A percentile compares a stretch with the other conserved stretches of the same genome.
Evolutionary conservation across 2,113 vertebrate species (phyloP).

Genomic region (Raja brachyura): DNA sequence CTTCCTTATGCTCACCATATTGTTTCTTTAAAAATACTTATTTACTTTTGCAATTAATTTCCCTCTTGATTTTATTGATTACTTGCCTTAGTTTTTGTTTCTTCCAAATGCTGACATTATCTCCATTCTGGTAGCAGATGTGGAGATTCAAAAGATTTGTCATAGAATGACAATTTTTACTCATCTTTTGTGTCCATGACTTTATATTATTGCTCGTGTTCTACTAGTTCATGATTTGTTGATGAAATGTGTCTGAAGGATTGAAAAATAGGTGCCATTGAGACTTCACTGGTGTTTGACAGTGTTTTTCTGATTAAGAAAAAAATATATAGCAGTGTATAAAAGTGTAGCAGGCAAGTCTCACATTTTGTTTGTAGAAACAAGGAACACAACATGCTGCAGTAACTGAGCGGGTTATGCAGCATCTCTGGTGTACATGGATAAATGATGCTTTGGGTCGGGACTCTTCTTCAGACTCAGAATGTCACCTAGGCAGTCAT

Average conservation of each 20-base stretch:
- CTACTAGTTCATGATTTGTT: not conserved
- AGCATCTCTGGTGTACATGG: too few species aligned
- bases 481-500: too few species aligned
- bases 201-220: not conserved
- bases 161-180: not conserved
- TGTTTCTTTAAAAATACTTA: not conserved
- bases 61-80: not conserved
- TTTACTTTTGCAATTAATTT: not conserved
- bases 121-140: not conserved
- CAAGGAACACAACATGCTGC: too few species aligned
- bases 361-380: too few species aligned
- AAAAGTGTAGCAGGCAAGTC: not conserved
- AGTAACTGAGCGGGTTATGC: too few species aligned
- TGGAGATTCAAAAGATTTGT: not conserved
- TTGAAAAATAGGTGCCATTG: not conserved
- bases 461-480: too few species aligned
- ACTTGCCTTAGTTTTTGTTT: not conserved
- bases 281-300: not conserved
- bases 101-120: not conserved
- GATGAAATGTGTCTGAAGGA: not conserved
- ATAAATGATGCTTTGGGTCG: too few species aligned
- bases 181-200: not conserved
- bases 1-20: not conserved
- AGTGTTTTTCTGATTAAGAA: not conserved
- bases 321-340: not conserved